Base-by-base conservation (phyloP, 1,140 invertebrate species). In the Heliconius himera region DNA sequence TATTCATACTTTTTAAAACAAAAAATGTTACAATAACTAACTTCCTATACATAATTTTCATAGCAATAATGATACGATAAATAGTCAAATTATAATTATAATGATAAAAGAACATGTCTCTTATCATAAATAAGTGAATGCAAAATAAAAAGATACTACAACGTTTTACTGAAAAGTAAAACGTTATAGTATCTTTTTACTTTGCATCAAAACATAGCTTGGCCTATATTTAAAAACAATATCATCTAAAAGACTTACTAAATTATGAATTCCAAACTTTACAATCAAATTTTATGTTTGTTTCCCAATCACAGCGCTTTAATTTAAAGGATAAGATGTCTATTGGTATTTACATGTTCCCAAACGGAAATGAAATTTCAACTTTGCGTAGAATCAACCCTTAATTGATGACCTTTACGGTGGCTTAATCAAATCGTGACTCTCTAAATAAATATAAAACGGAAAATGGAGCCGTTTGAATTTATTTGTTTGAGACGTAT, bases 321-420 rank as follows among this genome's bases (percentile, higher is more conserved):
- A 60, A 60, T 60, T 60, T 60, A 60, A 60, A 60, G 54, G 54
- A 60, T 60, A 60, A 60, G n/a, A 22, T 22, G 54, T 60, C 54
- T 60, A 60, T 60, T 60, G 54, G n/a, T 60, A 22, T 60, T 26
- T 8, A 60, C 9, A 60, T 60, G 54, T 22, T 60, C 54, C 54
- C 54, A 4, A 60, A 3, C n/a, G n/a, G 54, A 60, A 60, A 60
- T 11, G 54, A 60, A 60, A 60, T 60, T 60, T 60, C n/a, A 60
- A 26, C 54, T 60, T 60, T 22, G n/a, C 26, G 54, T 60, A 26
- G 54, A 60, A 60, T 60, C 54, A 60, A 9, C 54, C n/a, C 54
- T 60, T 60, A 60, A 60, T 60, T 60, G 54, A 22, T n/a, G 54
- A 22, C 54, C 54, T 56, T 56, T 56, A 56, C n/a, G n/a, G n/a